phyloP scores from a whole-genome alignment of 35 echinoderm and acorn worm genomes.

The Lytechinus variegatus region DNA sequence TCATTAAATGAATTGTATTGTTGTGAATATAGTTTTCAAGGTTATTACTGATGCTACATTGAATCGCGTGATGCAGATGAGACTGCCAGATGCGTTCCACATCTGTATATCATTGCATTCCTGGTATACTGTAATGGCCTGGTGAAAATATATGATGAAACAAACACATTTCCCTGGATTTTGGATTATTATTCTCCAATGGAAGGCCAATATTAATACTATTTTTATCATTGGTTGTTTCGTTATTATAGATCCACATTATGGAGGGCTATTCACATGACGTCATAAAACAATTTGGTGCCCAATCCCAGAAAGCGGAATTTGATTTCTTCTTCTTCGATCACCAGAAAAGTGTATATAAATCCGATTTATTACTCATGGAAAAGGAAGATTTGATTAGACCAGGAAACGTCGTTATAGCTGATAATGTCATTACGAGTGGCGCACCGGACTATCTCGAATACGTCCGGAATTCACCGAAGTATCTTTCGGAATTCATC shows the following conservation, averaged over 20 bases:
- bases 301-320: constrained; percentile 25
- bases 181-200: too few species aligned
- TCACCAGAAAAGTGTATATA: constrained; percentile 65
- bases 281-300: constrained; percentile 57
- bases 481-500: constrained; percentile 50
- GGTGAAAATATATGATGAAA: too few species aligned
- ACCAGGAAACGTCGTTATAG: constrained; percentile 63
- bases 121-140: too few species aligned
- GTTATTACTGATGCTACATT: too few species aligned
- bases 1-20: too few species aligned
- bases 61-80: too few species aligned
- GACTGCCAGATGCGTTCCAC: too few species aligned
- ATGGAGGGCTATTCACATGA: constrained; percentile 55
- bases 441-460: constrained; percentile 68
- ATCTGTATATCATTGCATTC: too few species aligned
- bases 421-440: constrained; percentile 61
- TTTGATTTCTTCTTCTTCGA: constrained; percentile 76
- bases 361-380: constrained; percentile 56
- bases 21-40: too few species aligned
- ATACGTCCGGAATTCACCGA: constrained; percentile 61
- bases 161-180: too few species aligned
- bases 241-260: constrained; percentile 54
- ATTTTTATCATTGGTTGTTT: too few species aligned
- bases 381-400: constrained; percentile 55
- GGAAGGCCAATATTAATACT: too few species aligned